phyloP scores from a whole-genome alignment of 2,113 vertebrate species.

The Taurulus bubalis region DNA sequence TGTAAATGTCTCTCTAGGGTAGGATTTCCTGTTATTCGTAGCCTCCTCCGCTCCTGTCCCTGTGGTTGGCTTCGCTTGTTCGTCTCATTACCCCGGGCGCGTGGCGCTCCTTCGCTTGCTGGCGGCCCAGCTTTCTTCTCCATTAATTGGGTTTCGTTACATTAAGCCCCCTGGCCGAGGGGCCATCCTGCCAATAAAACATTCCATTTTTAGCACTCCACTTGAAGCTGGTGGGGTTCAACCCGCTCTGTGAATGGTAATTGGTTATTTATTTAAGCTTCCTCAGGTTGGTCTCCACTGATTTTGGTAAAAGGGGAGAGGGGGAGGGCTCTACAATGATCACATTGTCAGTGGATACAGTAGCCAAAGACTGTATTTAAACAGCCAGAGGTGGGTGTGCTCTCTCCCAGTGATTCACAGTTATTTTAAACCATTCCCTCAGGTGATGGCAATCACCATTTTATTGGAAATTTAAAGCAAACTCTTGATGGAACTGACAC shows the following conservation, averaged over 20 bases:
- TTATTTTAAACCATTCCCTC: conserved; percentile 33
- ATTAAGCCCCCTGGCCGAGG: conserved; percentile 83
- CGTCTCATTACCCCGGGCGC: conserved; percentile 83
- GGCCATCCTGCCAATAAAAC: conserved; percentile 82
- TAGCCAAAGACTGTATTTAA: conserved; percentile 38
- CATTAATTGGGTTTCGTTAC: conserved; percentile 88
- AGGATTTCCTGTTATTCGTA: conserved; percentile 75
- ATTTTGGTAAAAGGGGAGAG: conserved; percentile 39
- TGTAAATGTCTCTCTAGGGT: conserved; percentile 76
- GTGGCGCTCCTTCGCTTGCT: conserved; percentile 76
- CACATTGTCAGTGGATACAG: conserved; percentile 30
- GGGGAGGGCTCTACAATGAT: conserved; percentile 16
- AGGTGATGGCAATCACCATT: conserved; percentile 7
- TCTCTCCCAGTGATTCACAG: conserved; percentile 29
- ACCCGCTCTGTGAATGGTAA: conserved; percentile 72
- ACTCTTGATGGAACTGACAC: conserved; percentile 2
- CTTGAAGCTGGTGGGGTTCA: conserved; percentile 74
- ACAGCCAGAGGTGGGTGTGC: conserved; percentile 42
- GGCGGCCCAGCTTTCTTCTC: conserved; percentile 82
- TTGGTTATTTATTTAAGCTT: conserved; percentile 86
- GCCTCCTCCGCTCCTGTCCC: conserved; percentile 71
- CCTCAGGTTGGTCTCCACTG: conserved; percentile 76
- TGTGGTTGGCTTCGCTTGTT: conserved; percentile 71
- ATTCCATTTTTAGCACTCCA: conserved; percentile 79
- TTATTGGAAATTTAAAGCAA: conserved; percentile 19